phyloP scores from a whole-genome alignment of 1,140 invertebrate genomes.

The Zaprionus gabonicus region DNA sequence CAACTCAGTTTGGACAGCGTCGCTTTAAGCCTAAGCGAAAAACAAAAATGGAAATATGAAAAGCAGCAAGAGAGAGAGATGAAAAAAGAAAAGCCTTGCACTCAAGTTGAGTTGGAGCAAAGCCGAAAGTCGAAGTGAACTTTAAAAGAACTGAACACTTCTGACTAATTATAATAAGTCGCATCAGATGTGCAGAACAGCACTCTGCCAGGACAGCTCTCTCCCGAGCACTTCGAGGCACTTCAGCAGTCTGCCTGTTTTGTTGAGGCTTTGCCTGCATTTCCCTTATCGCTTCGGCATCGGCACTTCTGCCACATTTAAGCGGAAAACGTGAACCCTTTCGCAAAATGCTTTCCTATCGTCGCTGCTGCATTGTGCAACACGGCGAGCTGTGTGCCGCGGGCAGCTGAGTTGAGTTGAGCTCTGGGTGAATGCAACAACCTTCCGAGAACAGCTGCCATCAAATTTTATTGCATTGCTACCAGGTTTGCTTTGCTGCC shows the following conservation, averaged over 20 bases:
- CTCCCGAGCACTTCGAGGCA: background rate
- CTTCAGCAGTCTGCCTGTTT: background rate
- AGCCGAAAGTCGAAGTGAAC: background rate
- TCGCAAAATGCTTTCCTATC: background rate
- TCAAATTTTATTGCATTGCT: constrained; percentile 79
- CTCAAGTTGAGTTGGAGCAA: background rate
- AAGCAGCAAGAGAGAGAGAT: background rate
- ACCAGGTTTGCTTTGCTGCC: constrained; percentile 64
- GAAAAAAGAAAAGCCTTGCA: background rate
- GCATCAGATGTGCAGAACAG: background rate
- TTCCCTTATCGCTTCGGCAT: constrained; percentile 55
- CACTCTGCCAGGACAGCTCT: background rate
- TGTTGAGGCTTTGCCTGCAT: constrained; percentile 10
- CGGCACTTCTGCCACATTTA: constrained; percentile 46
- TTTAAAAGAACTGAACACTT: background rate
- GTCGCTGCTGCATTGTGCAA: constrained; percentile 51
- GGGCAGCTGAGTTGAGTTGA: constrained; percentile 26
- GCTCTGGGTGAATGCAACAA: constrained; percentile 49
- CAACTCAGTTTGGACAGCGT: background rate
- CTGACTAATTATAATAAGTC: background rate
- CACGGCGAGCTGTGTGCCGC: constrained; percentile 35
- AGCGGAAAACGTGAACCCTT: constrained; percentile 46
- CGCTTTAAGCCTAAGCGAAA: background rate
- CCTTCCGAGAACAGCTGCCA: constrained; percentile 53
- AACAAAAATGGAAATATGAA: constrained; percentile 1